Percentiles rank a stretch among this genome's conserved stretches.
phyloP scores from a whole-genome alignment of 2,797 vertebrate species.

The Tympanoctomys barrerae region DNA sequence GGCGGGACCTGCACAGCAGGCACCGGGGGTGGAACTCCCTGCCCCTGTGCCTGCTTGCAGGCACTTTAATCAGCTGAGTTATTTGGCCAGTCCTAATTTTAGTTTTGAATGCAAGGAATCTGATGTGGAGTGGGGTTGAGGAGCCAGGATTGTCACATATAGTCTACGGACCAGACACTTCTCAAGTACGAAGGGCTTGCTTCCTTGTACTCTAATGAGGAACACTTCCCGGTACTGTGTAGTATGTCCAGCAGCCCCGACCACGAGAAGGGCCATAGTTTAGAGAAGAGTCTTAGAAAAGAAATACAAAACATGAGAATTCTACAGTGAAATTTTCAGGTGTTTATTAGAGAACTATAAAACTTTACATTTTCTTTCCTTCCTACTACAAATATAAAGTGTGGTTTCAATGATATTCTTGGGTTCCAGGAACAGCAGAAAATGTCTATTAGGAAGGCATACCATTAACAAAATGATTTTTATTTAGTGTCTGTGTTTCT shows the following conservation, averaged over 20 bases:
- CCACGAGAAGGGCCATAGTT: not conserved
- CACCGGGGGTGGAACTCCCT: too few species aligned
- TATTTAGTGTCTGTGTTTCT: not conserved
- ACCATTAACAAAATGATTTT: not conserved
- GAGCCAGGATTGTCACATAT: not conserved
- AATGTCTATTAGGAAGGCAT: slow-evolving; percentile 20
- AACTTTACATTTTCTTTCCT: slow-evolving; percentile 43
- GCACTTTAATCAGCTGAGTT: too few species aligned
- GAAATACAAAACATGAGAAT: not conserved
- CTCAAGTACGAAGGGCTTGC: not conserved
- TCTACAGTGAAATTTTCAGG: not conserved
- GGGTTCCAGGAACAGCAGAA: not conserved
- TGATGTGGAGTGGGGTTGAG: not conserved
- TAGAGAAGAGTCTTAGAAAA: not conserved
- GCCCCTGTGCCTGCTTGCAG: too few species aligned
- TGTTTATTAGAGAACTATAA: not conserved
- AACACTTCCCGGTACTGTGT: not conserved
- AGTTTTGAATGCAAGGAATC: not conserved
- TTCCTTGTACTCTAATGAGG: not conserved
- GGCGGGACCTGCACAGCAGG: too few species aligned
- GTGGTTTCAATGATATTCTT: slow-evolving; percentile 10
- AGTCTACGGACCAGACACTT: not conserved
- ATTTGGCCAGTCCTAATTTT: not conserved
- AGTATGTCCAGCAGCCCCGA: rapidly evolving
- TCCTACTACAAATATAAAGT: slow-evolving; percentile 12